These are phyloP conservation scores for Pandemis heparana DNA, from an alignment of 2,888 invertebrate genomes.

Conservation along the genomic window DNA sequence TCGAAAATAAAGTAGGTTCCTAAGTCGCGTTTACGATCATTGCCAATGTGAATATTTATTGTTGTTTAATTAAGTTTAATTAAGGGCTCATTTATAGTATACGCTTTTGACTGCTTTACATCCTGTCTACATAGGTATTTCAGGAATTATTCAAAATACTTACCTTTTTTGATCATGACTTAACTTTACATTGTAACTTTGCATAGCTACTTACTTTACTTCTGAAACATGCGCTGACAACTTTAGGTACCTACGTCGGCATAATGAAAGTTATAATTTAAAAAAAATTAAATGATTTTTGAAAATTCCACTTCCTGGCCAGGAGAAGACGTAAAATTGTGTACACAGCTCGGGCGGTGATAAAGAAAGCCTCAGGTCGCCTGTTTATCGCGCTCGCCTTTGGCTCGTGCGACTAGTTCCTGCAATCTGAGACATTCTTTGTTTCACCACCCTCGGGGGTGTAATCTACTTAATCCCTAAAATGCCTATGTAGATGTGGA, in stretches of 20 bases:
- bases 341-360: no score
- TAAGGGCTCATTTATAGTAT: conserved; percentile 12
- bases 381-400: no score
- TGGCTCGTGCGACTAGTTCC: no score
- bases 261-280: no score
- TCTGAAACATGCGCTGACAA: no score
- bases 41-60: conserved; percentile 13
- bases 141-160: background rate
- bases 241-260: no score
- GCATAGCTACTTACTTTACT: conserved; percentile 1
- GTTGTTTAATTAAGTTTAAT: background rate
- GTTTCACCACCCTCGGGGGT: no score
- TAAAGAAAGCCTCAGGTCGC: no score
- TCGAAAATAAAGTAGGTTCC: background rate
- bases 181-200: background rate
- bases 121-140: conserved; percentile 9
- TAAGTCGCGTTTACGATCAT: conserved; percentile 12
- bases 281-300: no score
- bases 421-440: no score
- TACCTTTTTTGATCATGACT: background rate
- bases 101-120: conserved; percentile 24
- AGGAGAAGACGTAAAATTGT: no score
- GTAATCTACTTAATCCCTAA: background rate
- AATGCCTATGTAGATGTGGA: background rate
- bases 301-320: no score